Base-by-base conservation (phyloP, 2,888 invertebrate genomes). In the Pammene fasciana region DNA sequence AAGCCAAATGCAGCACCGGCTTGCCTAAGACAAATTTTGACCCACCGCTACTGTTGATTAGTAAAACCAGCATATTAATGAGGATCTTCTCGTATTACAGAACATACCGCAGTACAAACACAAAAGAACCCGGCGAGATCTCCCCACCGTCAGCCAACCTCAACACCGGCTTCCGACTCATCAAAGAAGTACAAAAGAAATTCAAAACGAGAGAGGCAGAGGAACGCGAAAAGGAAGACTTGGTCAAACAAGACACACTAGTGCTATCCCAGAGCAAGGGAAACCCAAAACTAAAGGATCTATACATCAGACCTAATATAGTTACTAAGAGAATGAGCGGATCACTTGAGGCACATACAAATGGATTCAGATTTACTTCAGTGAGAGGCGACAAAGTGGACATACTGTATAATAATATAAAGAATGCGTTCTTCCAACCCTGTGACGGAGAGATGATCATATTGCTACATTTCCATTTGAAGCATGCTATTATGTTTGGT, bases 401-500 rank as follows among this genome's bases (percentile, higher is more conserved):
- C 82, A 99, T 99, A 79, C 92, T 99, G 65, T 99, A 99, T 89
- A 99, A 99, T 92, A 99, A 99, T 89, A 99, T 99, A 76, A 99
- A 99, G 86, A 98, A 99, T 86, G 99, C 99, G 9, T 98, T 99
- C 94, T 99, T 99, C 93, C 99, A 99, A 93, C 99, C 99, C 0
- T 99, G 99, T 83, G 99, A 99, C 85, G 97, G 98, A 72, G 99
- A 99, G 93, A 99, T 99, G 99, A 99, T 99, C 70, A 99, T 99
- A 83, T 93, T 99, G 36, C 93, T 99, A 71, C 99, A 99, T 94
- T 99, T 99, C 90, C 99, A 99, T 93, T 94, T 99, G 72, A 99
- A 98, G 94, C 98, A 99, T 86, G 99, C 99, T 38, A 99, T 99
- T 73, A 97, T 99, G 97, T 99, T 99, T 93, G 99, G 99, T 77